Evolutionary conservation across 2,797 vertebrate species (phyloP).

Genomic region (Chanos chanos): DNA sequence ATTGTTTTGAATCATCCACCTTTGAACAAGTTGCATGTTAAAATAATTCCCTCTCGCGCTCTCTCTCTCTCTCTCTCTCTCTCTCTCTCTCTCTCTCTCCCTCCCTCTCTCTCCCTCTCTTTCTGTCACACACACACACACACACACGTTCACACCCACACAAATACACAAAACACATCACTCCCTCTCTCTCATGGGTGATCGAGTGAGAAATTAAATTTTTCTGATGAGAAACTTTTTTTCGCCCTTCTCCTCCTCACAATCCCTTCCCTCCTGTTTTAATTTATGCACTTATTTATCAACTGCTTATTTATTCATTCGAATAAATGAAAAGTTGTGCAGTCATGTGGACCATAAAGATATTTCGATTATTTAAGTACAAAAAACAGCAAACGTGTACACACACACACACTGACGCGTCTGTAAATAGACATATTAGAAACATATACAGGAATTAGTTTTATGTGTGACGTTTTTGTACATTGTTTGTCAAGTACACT

Average conservation of each 20-base stretch:
- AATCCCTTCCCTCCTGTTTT: slow-evolving; percentile 65
- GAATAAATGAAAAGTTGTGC: slow-evolving; percentile 72
- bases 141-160: slow-evolving; percentile 44
- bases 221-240: slow-evolving; percentile 78
- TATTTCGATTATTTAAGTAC: slow-evolving; percentile 25
- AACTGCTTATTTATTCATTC: slow-evolving; percentile 72
- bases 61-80: slow-evolving; percentile 28
- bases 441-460: too few species aligned
- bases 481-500: too few species aligned
- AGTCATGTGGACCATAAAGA: slow-evolving; percentile 58
- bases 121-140: slow-evolving; percentile 55
- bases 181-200: slow-evolving; percentile 67
- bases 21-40: slow-evolving; percentile 28
- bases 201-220: slow-evolving; percentile 82
- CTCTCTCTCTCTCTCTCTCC: slow-evolving; percentile 29
- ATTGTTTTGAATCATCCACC: slow-evolving; percentile 43
- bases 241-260: slow-evolving; percentile 57
- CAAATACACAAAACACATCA: slow-evolving; percentile 43
- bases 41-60: slow-evolving; percentile 33
- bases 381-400: slow-evolving; percentile 3
- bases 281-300: slow-evolving; percentile 80
- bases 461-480: too few species aligned
- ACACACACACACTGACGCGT: slow-evolving; percentile 52
- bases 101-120: slow-evolving; percentile 45
- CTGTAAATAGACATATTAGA: too few species aligned